Percentiles rank a stretch among this genome's conserved stretches.
Conservation (phyloP, 2,113 vertebrate species). For the Sterrhoptilus dennistouni region DNA sequence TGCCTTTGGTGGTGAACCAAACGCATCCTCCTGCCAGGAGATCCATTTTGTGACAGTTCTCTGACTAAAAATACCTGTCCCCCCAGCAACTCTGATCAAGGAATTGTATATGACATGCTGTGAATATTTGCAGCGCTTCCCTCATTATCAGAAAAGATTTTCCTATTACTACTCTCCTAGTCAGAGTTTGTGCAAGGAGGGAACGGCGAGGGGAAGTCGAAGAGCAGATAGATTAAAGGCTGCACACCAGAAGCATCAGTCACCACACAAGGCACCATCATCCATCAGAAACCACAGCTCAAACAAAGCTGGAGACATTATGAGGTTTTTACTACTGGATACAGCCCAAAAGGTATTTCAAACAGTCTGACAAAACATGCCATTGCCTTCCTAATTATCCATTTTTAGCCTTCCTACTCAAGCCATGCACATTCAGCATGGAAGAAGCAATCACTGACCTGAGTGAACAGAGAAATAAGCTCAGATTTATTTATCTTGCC, state of each 20-base stretch:
- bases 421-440: neutral
- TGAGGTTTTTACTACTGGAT: neutral
- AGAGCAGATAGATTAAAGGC: neutral
- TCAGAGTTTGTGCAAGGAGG: neutral
- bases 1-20: neutral
- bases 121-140: neutral
- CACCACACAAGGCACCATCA: neutral
- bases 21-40: neutral
- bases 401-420: neutral
- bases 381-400: neutral
- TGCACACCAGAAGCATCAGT: neutral
- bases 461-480: neutral
- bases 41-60: neutral
- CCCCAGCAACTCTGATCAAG: neutral
- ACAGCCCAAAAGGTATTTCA: neutral
- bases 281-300: neutral
- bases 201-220: accelerated
- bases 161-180: neutral
- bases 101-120: accelerated
- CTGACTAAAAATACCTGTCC: neutral
- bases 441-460: neutral
- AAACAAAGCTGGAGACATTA: neutral
- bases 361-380: neutral
- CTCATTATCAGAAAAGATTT: neutral
- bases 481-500: neutral